Conservation (phyloP, 1,140 invertebrate genomes). For the Oreohelix idahoensis region DNA sequence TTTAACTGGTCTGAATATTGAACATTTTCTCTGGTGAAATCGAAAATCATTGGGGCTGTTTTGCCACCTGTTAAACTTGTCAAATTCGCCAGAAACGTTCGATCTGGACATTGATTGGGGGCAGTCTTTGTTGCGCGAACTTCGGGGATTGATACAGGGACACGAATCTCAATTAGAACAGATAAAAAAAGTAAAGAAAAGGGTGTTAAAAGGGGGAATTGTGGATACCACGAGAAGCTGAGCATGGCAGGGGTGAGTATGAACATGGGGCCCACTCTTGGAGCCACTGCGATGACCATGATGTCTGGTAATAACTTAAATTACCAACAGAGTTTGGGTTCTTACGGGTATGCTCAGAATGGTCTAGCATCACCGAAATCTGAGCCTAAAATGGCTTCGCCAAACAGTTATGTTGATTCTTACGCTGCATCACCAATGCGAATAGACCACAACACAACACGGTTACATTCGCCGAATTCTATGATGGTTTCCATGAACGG, state of each 20-base stretch:
- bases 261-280: conserved; percentile 75
- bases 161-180: background rate
- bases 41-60: conserved; percentile 54
- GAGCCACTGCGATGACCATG: conserved; percentile 78
- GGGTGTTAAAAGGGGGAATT: conserved; percentile 60
- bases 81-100: conserved; percentile 47
- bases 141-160: background rate
- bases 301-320: conserved; percentile 78
- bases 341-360: conserved; percentile 80
- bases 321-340: conserved; percentile 68
- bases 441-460: conserved; percentile 54
- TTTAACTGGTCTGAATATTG: conserved; percentile 44
- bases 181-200: background rate
- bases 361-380: conserved; percentile 86
- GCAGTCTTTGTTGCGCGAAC: conserved; percentile 18
- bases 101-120: conserved; percentile 36
- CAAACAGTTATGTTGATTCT: conserved; percentile 65
- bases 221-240: conserved; percentile 76
- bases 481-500: conserved; percentile 73
- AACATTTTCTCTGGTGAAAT: conserved; percentile 51
- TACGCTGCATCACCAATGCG: conserved; percentile 65
- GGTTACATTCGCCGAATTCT: conserved; percentile 73
- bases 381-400: conserved; percentile 65
- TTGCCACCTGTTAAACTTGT: conserved; percentile 51
- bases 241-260: conserved; percentile 72